Evolutionary conservation across 2,797 vertebrate species (phyloP).

Genomic region (Xenentodon cancila): DNA sequence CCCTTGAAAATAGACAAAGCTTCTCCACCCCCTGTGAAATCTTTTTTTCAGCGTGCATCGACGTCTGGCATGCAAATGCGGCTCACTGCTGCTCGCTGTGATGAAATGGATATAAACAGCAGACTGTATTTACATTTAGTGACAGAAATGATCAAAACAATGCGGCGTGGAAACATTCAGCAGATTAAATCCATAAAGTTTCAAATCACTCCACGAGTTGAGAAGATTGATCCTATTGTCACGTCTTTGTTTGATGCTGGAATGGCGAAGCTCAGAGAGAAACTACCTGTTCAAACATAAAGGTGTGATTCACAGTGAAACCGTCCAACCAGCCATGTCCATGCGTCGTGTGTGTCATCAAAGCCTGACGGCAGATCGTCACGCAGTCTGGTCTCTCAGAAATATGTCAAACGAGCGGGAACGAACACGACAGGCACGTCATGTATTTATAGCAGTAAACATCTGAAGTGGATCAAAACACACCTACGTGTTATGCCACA

Average conservation of each 20-base stretch:
- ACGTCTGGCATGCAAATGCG: no score
- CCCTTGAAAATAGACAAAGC: constrained; percentile 24
- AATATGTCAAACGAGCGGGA: background rate
- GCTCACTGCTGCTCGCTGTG: constrained; percentile 11
- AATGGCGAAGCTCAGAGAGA: no score
- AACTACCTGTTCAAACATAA: background rate
- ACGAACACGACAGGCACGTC: background rate
- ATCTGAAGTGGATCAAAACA: no score
- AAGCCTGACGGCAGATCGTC: background rate
- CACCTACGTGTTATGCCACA: no score
- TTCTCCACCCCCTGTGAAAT: background rate
- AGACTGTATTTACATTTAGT: constrained; percentile 37
- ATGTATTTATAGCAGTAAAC: no score
- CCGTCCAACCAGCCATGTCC: background rate
- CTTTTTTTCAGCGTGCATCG: background rate
- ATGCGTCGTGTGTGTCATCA: background rate
- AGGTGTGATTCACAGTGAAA: constrained; percentile 1
- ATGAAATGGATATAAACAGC: constrained; percentile 22
- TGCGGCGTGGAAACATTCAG: constrained; percentile 21
- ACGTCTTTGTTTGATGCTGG: background rate
- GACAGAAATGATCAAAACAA: constrained; percentile 30
- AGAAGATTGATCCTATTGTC: background rate
- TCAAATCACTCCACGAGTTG: background rate
- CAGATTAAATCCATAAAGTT: background rate
- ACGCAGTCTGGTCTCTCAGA: background rate